Conservation (phyloP, 2,888 invertebrate species). For the Pollenia labialis region DNA sequence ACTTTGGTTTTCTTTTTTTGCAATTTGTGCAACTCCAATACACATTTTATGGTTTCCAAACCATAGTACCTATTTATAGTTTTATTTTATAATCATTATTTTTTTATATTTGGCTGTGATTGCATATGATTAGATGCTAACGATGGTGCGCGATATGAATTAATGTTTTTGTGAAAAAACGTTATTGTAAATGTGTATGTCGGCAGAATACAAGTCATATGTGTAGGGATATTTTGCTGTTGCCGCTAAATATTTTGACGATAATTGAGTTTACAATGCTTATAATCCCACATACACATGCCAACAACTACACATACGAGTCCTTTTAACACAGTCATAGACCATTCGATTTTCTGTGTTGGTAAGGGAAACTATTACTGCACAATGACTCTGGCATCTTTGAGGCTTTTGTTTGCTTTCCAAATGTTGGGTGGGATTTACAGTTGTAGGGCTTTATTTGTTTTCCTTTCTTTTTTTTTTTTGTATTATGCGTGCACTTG, state of each 20-base stretch:
- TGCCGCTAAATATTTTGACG: constrained; percentile 1
- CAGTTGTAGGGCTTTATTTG: not conserved
- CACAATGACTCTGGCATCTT: constrained; percentile 8
- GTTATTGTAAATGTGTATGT: too few relatives aligned
- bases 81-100: too few relatives aligned
- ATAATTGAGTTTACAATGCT: constrained; percentile 46
- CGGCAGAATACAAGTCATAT: too few relatives aligned
- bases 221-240: not conserved
- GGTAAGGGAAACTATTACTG: not conserved
- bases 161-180: not conserved
- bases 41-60: not conserved
- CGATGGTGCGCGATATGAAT: not conserved
- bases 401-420: not conserved
- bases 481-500: not conserved
- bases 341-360: not conserved
- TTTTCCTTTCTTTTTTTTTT: not conserved
- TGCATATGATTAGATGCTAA: not conserved
- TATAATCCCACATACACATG: not conserved
- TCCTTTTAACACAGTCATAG: not conserved
- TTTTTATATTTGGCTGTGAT: not conserved
- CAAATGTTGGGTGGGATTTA: not conserved
- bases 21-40: constrained; percentile 1
- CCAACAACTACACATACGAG: not conserved
- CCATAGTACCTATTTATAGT: not conserved
- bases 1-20: not conserved